Conservation (phyloP, 2,888 invertebrate species). For the Habrosyne pyritoides region DNA sequence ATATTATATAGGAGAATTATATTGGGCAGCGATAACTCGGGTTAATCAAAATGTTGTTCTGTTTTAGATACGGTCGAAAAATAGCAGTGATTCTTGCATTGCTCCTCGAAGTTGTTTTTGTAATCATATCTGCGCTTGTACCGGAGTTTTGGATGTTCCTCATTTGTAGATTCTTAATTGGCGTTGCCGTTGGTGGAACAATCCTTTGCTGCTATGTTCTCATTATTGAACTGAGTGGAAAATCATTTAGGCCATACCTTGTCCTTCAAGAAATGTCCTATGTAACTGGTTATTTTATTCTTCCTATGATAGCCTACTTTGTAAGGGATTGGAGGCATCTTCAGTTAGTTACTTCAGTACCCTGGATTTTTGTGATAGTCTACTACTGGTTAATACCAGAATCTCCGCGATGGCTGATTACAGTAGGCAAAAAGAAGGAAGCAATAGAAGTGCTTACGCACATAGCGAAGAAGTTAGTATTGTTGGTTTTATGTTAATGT, state of each 20-base stretch:
- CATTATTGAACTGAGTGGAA: conserved; percentile 85
- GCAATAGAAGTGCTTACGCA: conserved; percentile 85
- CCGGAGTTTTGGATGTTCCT: conserved; percentile 85
- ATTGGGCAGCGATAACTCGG: too few relatives aligned
- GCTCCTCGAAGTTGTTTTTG: conserved; percentile 80
- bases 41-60: too few relatives aligned
- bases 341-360: conserved; percentile 81
- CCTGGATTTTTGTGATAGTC: conserved; percentile 79
- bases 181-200: conserved; percentile 85
- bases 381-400: conserved; percentile 90
- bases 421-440: conserved; percentile 85
- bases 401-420: conserved; percentile 91
- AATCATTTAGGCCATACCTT: conserved; percentile 79
- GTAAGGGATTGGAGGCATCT: conserved; percentile 84
- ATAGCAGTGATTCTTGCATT: conserved; percentile 84
- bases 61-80: conserved; percentile 85
- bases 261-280: conserved; percentile 82
- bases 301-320: conserved; percentile 84
- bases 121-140: conserved; percentile 78
- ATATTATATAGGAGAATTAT: too few relatives aligned
- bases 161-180: conserved; percentile 83
- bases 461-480: conserved; percentile 82
- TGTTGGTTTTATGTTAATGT: too few relatives aligned
- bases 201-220: conserved; percentile 87
- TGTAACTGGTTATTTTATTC: conserved; percentile 78